phyloP scores from a whole-genome alignment of 92 coral and sea anemone species.

The Zoanthus sansibaricus region DNA sequence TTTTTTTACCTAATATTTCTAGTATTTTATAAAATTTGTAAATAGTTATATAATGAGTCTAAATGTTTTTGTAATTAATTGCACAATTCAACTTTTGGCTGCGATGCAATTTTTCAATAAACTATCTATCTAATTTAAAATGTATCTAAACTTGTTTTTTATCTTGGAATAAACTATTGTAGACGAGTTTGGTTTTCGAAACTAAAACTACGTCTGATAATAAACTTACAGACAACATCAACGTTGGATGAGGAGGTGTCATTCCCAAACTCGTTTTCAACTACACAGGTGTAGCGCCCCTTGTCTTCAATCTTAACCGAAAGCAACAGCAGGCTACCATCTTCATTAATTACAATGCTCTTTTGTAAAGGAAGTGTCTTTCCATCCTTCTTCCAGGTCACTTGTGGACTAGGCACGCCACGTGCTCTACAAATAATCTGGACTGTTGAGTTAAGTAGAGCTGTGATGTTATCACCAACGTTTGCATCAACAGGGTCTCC shows the following conservation, averaged over 20 bases:
- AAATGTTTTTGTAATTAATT: too few species aligned
- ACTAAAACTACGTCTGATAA: neutral
- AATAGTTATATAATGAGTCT: too few species aligned
- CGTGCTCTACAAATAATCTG: constrained; percentile 5
- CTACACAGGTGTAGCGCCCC: constrained; percentile 29
- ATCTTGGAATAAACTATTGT: too few species aligned
- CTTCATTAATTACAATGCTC: neutral
- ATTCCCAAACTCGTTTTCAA: constrained; percentile 10
- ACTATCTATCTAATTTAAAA: too few species aligned
- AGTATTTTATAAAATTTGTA: too few species aligned
- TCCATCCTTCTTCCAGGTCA: constrained; percentile 35
- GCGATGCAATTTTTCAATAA: too few species aligned
- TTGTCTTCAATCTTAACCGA: constrained; percentile 17
- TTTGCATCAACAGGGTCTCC: constrained; percentile 15
- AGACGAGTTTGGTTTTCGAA: too few species aligned
- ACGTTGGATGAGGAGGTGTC: constrained; percentile 11
- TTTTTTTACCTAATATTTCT: too few species aligned
- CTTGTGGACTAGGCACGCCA: constrained; percentile 2
- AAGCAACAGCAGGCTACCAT: constrained; percentile 1
- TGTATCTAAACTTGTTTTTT: too few species aligned
- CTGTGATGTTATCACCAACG: constrained; percentile 34
- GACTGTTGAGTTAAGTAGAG: constrained; percentile 17
- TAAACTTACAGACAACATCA: constrained; percentile 12
- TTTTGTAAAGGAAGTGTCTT: neutral
- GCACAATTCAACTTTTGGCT: too few species aligned